Percentiles rank a stretch among this genome's conserved stretches.
Evolutionary conservation across 1,140 invertebrate species (phyloP).

Genomic region (Scaptomyza montana): DNA sequence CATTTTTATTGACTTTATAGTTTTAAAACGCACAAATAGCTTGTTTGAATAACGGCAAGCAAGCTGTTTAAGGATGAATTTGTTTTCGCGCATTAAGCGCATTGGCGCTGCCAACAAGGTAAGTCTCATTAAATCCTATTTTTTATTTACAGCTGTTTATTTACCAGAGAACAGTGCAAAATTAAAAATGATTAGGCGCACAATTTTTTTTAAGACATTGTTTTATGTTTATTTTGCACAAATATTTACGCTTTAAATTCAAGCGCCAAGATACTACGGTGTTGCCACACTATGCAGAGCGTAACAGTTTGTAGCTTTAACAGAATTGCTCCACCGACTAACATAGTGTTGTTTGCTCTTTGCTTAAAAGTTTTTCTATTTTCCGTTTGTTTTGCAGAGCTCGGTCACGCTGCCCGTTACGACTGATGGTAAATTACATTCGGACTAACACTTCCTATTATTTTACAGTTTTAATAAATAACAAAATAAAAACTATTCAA

Average conservation of each 20-base stretch:
- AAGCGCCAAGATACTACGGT: not conserved
- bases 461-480: not conserved
- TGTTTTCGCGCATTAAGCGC: conserved; percentile 60
- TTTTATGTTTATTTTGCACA: not conserved
- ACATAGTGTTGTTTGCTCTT: not conserved
- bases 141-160: too few species aligned
- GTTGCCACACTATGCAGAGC: conserved; percentile 17
- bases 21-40: not conserved
- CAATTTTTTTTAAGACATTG: too few species aligned
- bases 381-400: conserved; percentile 39
- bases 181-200: not conserved
- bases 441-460: not conserved
- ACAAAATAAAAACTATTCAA: conserved; percentile 7
- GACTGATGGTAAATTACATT: conserved; percentile 42
- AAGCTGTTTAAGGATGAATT: conserved; percentile 41
- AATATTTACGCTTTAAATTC: not conserved
- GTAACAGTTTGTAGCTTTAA: not conserved
- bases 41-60: not conserved
- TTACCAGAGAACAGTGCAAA: not conserved
- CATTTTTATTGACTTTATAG: too few species aligned
- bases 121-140: conserved; percentile 3
- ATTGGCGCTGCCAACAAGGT: conserved; percentile 52
- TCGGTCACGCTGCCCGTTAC: conserved; percentile 64
- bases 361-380: not conserved
- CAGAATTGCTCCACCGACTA: conserved; percentile 11